A percentile compares a stretch with the other conserved stretches of the same genome.
These are phyloP conservation scores for Battus philenor DNA, from an alignment of 1,140 invertebrate species.

Conservation along the genomic window DNA sequence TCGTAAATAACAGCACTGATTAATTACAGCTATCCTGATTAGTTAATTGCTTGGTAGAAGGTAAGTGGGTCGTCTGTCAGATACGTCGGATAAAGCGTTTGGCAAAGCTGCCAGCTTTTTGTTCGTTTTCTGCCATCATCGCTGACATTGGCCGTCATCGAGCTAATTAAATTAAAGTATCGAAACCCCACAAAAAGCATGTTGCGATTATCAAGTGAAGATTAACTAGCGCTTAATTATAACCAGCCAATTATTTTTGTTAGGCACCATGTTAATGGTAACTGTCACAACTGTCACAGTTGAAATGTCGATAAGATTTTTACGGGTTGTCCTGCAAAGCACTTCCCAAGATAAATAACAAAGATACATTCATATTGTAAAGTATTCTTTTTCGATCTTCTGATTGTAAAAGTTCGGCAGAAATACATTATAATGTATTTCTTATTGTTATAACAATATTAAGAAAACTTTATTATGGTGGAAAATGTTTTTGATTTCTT, in stretches of 20 bases:
- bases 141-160: conserved; percentile 51
- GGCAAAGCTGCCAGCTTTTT: conserved; percentile 37
- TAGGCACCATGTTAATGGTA: conserved; percentile 11
- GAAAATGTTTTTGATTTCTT: too few species aligned
- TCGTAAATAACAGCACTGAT: conserved; percentile 53
- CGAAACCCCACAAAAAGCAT: conserved; percentile 32
- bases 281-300: conserved; percentile 8
- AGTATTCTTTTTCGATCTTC: too few species aligned
- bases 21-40: conserved; percentile 59
- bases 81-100: conserved; percentile 33
- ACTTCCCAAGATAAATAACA: too few species aligned
- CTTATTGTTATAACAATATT: too few species aligned
- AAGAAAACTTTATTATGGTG: too few species aligned
- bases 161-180: conserved; percentile 58
- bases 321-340: too few species aligned
- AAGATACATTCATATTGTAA: too few species aligned
- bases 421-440: too few species aligned
- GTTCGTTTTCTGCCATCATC: conserved; percentile 22
- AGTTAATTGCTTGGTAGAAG: conserved; percentile 35
- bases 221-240: conserved; percentile 22
- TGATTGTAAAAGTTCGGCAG: too few species aligned
- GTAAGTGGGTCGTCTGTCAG: conserved; percentile 48
- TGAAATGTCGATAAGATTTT: too few species aligned
- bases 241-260: conserved; percentile 11
- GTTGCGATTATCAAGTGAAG: conserved; percentile 26